Base-by-base conservation (phyloP, 2,888 invertebrate genomes). In the Polymixis flavicincta region DNA sequence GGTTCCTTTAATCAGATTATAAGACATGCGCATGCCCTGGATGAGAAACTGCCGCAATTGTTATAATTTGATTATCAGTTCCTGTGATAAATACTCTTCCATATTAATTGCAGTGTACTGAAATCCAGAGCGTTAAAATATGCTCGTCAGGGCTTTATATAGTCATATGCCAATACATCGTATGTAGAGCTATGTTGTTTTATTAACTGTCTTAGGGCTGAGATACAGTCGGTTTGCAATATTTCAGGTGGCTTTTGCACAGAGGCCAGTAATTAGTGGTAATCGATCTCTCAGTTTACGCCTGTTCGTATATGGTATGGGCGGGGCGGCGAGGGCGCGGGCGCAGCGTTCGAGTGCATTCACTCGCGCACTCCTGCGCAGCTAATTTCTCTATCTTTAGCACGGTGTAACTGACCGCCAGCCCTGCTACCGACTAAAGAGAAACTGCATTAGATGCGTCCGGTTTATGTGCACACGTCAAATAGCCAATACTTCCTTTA, bases 371-470 rank as follows among this genome's bases (percentile, higher is more conserved):
- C 93, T 92, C 92, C 92, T 92, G 92, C 90, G 89, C 92, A 90
- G 92, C 94, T 96, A 96, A 96, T 96, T 96, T 95, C 95, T 96
- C 96, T 96, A 96, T 96, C 95, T 96, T 95, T 96, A 96, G 96
- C 93, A 90, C 93, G 94, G 94, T 92, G 94, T 96, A 95, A 96
- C 93, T 96, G 96, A 96, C 96, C 96, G 95, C 87, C 85, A 89
- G 90, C 92, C 93, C 86, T 84, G 93, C 92, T 93, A 90, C 92
- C 72, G 86, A 90, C 93, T 89, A 90, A 92, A 94, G 95, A 95
- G 95, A 95, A 95, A 95, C 94, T 95, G 95, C 95, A 94, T 94
- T 94, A 94, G 95, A 94, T 92, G 94, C 94, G 93, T 94, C 95
- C 94, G 95, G 95, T 95, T 94, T 94, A 89, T 90, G 91, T 89